Conservation (phyloP, 2,888 invertebrate species). For the Cremastinae sp. region DNA sequence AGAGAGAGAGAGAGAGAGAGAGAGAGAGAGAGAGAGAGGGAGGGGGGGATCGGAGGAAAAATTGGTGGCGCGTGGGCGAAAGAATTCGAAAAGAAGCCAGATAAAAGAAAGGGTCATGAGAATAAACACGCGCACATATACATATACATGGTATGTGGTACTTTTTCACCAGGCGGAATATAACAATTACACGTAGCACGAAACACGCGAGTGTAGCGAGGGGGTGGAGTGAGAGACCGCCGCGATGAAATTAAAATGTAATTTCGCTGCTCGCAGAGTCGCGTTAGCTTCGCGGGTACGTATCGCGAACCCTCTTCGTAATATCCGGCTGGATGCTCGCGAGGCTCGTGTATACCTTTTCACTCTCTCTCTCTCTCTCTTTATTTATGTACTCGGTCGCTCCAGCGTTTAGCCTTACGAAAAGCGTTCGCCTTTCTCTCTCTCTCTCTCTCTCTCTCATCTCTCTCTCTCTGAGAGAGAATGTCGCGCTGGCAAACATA, state of each 20-base stretch:
- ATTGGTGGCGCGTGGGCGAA: neutral
- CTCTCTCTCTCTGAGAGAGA: conserved; percentile 13
- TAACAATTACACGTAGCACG: conserved; percentile 38
- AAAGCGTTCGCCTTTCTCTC: neutral
- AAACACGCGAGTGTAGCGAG: conserved; percentile 8
- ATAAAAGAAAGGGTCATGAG: neutral
- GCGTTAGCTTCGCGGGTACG: conserved; percentile 1
- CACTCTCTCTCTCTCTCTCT: neutral
- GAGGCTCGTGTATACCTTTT: conserved; percentile 15
- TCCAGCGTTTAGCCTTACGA: too few relatives aligned
- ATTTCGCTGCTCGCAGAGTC: conserved; percentile 68
- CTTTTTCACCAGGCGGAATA: conserved; percentile 24
- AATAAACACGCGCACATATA: neutral
- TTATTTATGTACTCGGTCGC: neutral
- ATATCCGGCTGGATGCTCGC: conserved; percentile 60
- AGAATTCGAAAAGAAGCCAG: conserved; percentile 21
- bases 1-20: too few relatives aligned
- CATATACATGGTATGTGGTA: neutral
- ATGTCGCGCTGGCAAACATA: conserved; percentile 55
- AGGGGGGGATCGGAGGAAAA: too few relatives aligned
- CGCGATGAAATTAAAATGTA: conserved; percentile 77
- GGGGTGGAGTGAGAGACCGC: conserved; percentile 50
- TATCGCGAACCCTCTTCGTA: conserved; percentile 36
- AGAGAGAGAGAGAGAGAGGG: too few relatives aligned
- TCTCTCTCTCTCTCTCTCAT: conserved; percentile 4